A percentile compares a stretch with the other conserved stretches of the same genome.
phyloP scores from a whole-genome alignment of 1,140 invertebrate species.

The Rhyzopertha dominica region DNA sequence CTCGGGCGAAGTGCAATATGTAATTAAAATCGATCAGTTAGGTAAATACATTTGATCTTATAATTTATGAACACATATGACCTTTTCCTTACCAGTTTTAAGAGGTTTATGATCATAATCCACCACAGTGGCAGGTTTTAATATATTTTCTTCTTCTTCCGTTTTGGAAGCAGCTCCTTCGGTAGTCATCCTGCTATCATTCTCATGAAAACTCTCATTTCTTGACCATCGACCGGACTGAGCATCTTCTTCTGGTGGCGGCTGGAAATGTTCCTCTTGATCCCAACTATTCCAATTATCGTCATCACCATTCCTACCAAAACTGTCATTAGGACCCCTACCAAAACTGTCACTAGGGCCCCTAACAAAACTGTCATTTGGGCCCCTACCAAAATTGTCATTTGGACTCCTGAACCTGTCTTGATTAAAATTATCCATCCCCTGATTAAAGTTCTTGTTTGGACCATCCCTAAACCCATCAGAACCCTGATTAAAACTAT shows the following conservation, averaged over 20 bases:
- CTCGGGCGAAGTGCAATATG: no score
- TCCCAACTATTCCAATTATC: slow-evolving; percentile 3
- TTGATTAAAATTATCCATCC: no score
- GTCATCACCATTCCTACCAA: background rate
- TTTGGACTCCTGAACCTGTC: slow-evolving; percentile 10
- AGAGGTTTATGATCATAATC: slow-evolving; percentile 64
- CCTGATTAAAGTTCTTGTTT: no score
- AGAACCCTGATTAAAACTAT: no score
- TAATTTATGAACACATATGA: background rate
- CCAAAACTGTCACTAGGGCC: slow-evolving; percentile 1
- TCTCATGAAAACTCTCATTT: no score
- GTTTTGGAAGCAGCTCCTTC: background rate
- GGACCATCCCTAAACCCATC: no score
- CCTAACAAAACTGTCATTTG: background rate
- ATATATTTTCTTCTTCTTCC: slow-evolving; percentile 23
- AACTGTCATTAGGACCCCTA: slow-evolving; percentile 4
- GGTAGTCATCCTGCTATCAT: no score
- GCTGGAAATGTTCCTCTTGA: slow-evolving; percentile 2
- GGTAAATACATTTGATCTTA: background rate
- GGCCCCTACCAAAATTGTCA: background rate
- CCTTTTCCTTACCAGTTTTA: slow-evolving; percentile 30
- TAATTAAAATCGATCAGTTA: no score
- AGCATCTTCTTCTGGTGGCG: slow-evolving; percentile 4
- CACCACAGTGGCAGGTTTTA: slow-evolving; percentile 48
- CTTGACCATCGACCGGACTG: no score